Evolutionary conservation across 1,140 invertebrate genomes (phyloP).

Genomic region (Papilio polyxenes): DNA sequence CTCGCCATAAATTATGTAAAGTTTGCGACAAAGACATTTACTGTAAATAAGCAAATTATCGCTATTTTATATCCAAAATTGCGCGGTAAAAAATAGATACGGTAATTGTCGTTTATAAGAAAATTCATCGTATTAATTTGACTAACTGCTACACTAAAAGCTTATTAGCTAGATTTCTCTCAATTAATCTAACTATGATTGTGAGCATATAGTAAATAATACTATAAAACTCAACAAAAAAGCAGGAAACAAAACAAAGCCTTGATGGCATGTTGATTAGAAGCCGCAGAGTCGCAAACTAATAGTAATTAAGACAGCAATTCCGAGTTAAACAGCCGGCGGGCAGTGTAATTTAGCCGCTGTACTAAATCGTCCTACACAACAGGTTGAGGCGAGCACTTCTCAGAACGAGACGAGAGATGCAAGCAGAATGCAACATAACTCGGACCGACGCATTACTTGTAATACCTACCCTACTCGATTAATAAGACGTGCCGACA

Average conservation of each 20-base stretch:
- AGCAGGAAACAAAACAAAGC: not conserved
- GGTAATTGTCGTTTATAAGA: too few relatives aligned
- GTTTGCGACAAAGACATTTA: not conserved
- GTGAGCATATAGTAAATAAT: too few relatives aligned
- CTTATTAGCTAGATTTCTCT: too few relatives aligned
- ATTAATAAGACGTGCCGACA: conserved; percentile 10
- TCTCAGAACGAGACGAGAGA: conserved; percentile 12
- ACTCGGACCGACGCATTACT: not conserved
- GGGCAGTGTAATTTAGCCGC: conserved; percentile 21
- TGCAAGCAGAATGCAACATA: conserved; percentile 34
- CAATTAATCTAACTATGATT: too few relatives aligned
- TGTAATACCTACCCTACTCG: not conserved
- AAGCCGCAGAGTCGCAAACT: conserved; percentile 21
- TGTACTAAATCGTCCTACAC: conserved; percentile 28
- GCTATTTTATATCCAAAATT: too few relatives aligned
- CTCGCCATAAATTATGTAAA: not conserved
- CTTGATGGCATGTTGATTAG: conserved; percentile 27
- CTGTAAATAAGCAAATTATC: not conserved
- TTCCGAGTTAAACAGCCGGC: conserved; percentile 31
- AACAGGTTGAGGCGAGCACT: conserved; percentile 22
- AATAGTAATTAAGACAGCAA: conserved; percentile 34
- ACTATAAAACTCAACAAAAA: not conserved
- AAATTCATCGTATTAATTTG: too few relatives aligned
- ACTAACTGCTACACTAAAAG: too few relatives aligned
- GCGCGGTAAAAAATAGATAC: too few relatives aligned